Evolutionary conservation across 2,888 invertebrate species (phyloP).

Genomic region (Cataglyphis livida): DNA sequence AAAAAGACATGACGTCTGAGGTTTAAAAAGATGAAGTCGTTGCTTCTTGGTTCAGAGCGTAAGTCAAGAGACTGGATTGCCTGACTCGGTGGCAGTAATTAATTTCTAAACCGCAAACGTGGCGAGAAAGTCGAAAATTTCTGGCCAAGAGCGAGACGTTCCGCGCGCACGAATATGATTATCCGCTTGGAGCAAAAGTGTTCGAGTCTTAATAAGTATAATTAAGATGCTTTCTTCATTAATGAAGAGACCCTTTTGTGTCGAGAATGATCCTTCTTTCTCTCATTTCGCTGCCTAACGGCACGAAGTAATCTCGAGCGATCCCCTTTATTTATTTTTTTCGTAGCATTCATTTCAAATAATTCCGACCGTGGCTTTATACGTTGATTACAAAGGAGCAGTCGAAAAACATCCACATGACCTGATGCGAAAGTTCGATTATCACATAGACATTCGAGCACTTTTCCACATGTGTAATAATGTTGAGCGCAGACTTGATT

Average conservation of each 20-base stretch:
- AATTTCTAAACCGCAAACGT: constrained; percentile 44
- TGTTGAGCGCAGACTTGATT: not conserved
- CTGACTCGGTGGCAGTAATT: constrained; percentile 34
- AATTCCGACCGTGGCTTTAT: not conserved
- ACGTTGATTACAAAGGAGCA: constrained; percentile 5
- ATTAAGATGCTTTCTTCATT: constrained; percentile 51
- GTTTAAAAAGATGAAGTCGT: constrained; percentile 7
- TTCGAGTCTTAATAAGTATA: constrained; percentile 57
- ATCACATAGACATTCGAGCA: not conserved
- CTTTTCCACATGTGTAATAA: not conserved
- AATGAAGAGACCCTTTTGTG: constrained; percentile 29
- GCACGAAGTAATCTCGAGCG: not conserved
- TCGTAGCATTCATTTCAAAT: not conserved
- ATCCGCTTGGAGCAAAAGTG: constrained; percentile 21
- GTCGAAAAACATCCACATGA: constrained; percentile 19
- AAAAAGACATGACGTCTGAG: constrained; percentile 18
- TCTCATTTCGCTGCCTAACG: not conserved
- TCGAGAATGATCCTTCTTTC: constrained; percentile 8
- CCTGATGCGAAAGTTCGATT: constrained; percentile 1
- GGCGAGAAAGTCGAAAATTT: constrained; percentile 40
- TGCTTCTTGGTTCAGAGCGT: not conserved
- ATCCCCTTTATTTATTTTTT: not conserved
- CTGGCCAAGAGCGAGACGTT: constrained; percentile 1
- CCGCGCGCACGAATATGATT: constrained; percentile 31
- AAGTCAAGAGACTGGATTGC: constrained; percentile 6